Percentiles rank a stretch among this genome's conserved stretches.
These are phyloP conservation scores for Tricholauxania praeusta DNA, from an alignment of 2,888 invertebrate species.

Conservation along the genomic window DNA sequence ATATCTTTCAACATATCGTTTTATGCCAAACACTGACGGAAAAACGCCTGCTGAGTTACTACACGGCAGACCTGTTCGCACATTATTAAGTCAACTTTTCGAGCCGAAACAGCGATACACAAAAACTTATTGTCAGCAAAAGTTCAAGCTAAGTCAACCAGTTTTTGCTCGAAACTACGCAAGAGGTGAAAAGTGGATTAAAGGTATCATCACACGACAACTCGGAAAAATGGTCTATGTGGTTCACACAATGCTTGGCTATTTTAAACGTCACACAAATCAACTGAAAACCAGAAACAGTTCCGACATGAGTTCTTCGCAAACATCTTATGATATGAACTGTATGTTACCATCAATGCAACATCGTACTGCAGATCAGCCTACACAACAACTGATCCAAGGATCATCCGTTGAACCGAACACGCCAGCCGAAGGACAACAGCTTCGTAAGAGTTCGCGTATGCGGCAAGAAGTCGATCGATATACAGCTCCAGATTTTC, in stretches of 20 bases:
- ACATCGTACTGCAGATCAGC: not conserved
- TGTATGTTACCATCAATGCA: not conserved
- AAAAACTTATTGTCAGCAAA: not conserved
- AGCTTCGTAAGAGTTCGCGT: conserved; percentile 20
- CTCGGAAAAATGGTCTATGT: conserved; percentile 9
- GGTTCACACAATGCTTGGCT: not conserved
- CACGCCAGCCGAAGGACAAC: not conserved
- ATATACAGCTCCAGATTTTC: conserved; percentile 13
- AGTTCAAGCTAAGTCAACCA: conserved; percentile 19
- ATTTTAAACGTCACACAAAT: not conserved
- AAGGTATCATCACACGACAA: not conserved
- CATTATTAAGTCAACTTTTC: conserved; percentile 31
- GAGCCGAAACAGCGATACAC: not conserved
- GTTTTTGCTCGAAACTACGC: conserved; percentile 31
- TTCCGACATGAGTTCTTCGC: not conserved
- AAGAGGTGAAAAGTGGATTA: conserved; percentile 17
- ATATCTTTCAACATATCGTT: conserved; percentile 37
- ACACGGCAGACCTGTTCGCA: conserved; percentile 39
- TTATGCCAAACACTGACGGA: conserved; percentile 38
- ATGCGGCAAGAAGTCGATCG: conserved; percentile 22
- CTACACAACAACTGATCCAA: not conserved
- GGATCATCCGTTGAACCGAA: not conserved
- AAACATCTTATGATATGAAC: not conserved
- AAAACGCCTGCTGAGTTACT: conserved; percentile 40
- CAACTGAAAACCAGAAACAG: not conserved